Evolutionary conservation across 2,888 invertebrate species (phyloP).

Genomic region (Conus canariensis): DNA sequence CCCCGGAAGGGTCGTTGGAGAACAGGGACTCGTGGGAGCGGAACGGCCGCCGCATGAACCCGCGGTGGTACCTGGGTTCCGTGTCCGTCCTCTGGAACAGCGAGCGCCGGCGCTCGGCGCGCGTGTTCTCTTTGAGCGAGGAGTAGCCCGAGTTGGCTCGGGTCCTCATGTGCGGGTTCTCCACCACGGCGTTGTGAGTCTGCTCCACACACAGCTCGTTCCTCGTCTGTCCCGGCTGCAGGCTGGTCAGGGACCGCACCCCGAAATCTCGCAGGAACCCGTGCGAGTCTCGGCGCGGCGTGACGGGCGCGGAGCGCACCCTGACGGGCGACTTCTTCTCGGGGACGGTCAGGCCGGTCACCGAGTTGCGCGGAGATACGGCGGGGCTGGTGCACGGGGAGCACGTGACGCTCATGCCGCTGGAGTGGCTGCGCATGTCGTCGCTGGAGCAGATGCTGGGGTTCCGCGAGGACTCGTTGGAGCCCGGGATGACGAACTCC

Average conservation of each 20-base stretch:
- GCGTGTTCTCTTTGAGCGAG: slow-evolving; percentile 67
- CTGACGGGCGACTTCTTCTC: slow-evolving; percentile 48
- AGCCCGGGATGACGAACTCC: slow-evolving; percentile 72
- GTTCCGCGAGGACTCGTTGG: slow-evolving; percentile 64
- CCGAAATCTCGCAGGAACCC: slow-evolving; percentile 51
- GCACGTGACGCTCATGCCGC: slow-evolving; percentile 59
- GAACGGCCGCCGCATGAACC: slow-evolving; percentile 39
- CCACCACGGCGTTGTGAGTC: slow-evolving; percentile 65
- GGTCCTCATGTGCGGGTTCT: slow-evolving; percentile 64
- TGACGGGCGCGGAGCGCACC: slow-evolving; percentile 63
- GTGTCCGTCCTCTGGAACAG: slow-evolving; percentile 58
- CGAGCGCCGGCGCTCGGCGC: slow-evolving; percentile 70
- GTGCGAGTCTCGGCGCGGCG: slow-evolving; percentile 64
- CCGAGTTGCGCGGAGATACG: slow-evolving; percentile 55
- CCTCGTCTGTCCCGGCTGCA: slow-evolving; percentile 26
- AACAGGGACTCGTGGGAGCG: slow-evolving; percentile 41
- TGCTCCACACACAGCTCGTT: background rate
- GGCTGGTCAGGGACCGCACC: slow-evolving; percentile 46
- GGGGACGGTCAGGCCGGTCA: slow-evolving; percentile 55
- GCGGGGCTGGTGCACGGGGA: slow-evolving; percentile 59
- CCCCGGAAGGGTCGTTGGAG: slow-evolving; percentile 30
- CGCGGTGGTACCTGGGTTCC: background rate
- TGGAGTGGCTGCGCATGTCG: slow-evolving; percentile 59
- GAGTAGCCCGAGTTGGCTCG: slow-evolving; percentile 68
- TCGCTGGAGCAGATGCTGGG: slow-evolving; percentile 61